Conservation (phyloP, 2,888 invertebrate species). For the Conus canariensis region DNA sequence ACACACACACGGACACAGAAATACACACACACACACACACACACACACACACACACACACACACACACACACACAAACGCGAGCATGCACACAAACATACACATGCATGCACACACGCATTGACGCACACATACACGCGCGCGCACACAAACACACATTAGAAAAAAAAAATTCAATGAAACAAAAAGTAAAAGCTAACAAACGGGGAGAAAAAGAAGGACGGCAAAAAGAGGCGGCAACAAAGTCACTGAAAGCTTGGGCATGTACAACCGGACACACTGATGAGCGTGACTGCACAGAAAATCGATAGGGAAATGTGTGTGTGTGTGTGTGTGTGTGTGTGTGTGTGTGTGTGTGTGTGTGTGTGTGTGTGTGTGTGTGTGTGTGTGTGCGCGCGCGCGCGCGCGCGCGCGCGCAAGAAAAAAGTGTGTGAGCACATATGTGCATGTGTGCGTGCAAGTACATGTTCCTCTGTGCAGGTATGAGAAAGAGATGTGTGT, state of each 20-base stretch:
- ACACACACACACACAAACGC: slow-evolving; percentile 17
- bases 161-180: too few species aligned
- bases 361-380: too few species aligned
- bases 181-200: too few species aligned
- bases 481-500: neutral
- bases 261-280: too few species aligned
- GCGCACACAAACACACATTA: neutral
- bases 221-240: too few species aligned
- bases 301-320: neutral
- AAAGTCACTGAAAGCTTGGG: too few species aligned
- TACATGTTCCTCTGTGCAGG: neutral
- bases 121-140: neutral
- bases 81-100: neutral
- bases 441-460: slow-evolving; percentile 8
- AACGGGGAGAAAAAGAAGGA: too few species aligned
- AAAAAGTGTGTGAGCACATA: neutral
- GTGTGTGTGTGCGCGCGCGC: too few species aligned
- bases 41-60: slow-evolving; percentile 14
- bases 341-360: too few species aligned
- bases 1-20: neutral
- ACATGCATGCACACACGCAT: neutral
- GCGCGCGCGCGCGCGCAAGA: neutral
- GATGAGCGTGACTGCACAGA: neutral
- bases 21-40: neutral
- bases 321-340: neutral